A percentile compares a stretch with the other conserved stretches of the same genome.
Conservation (phyloP, 2,113 vertebrate genomes). For the Suricata suricatta region DNA sequence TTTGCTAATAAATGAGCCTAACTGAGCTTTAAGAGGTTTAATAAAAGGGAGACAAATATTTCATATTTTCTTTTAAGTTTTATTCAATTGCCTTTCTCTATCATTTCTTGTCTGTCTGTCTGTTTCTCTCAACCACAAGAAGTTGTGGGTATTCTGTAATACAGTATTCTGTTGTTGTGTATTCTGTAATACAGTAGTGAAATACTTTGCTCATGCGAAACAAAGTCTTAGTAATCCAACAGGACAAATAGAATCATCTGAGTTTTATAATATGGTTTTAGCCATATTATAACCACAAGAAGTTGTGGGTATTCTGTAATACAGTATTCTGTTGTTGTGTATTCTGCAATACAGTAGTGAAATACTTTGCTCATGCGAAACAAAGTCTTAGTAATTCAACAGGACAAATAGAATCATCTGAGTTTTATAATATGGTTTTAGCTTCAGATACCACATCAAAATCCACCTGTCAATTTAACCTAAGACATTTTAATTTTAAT, state of each 20-base stretch:
- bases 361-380: background rate
- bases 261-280: background rate
- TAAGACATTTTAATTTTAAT: background rate
- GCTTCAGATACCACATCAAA: background rate
- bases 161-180: background rate
- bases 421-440: background rate
- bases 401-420: background rate
- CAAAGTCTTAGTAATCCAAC: background rate
- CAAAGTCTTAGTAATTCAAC: background rate
- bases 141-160: background rate
- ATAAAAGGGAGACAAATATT: background rate
- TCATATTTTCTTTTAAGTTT: background rate
- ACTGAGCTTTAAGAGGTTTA: background rate
- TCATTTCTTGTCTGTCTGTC: background rate
- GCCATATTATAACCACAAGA: no score
- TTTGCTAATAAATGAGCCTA: background rate
- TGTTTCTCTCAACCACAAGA: background rate
- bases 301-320: background rate
- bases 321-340: background rate
- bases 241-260: background rate
- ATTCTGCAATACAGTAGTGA: background rate
- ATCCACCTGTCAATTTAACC: background rate
- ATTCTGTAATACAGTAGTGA: background rate
- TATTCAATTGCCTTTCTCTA: background rate
- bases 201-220: background rate